These are phyloP conservation scores for Goniozus legneri DNA, from an alignment of 1,140 invertebrate genomes.

Conservation along the genomic window DNA sequence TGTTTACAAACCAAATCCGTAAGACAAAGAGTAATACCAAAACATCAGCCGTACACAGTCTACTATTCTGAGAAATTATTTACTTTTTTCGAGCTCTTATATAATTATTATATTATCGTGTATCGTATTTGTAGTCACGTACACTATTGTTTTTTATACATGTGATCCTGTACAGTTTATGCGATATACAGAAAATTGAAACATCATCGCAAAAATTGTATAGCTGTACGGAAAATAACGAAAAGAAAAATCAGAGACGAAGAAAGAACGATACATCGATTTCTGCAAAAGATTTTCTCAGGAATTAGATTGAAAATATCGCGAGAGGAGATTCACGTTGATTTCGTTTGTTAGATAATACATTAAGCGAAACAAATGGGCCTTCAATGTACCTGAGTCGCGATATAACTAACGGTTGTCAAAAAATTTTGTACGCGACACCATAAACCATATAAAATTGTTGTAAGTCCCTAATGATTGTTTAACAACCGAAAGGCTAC, in stretches of 20 bases:
- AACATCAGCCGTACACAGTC: slow-evolving; percentile 24
- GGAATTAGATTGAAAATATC: background rate
- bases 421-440: slow-evolving; percentile 33
- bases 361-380: slow-evolving; percentile 39
- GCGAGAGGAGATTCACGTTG: slow-evolving; percentile 3
- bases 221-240: background rate
- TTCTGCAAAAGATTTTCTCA: slow-evolving; percentile 13
- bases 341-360: slow-evolving; percentile 13
- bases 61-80: slow-evolving; percentile 30
- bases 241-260: background rate
- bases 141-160: slow-evolving; percentile 1
- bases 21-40: slow-evolving; percentile 23
- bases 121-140: slow-evolving; percentile 24
- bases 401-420: slow-evolving; percentile 28
- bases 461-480: too few relatives aligned
- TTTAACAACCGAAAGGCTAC: too few relatives aligned
- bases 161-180: background rate
- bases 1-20: slow-evolving; percentile 11
- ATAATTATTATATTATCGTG: slow-evolving; percentile 29
- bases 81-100: slow-evolving; percentile 26
- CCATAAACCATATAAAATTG: slow-evolving; percentile 36
- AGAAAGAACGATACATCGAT: background rate
- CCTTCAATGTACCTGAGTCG: slow-evolving; percentile 52
- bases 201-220: background rate
- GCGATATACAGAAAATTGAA: background rate